Conservation (phyloP, 2,888 invertebrate genomes). For the Dryomyza anilis region DNA sequence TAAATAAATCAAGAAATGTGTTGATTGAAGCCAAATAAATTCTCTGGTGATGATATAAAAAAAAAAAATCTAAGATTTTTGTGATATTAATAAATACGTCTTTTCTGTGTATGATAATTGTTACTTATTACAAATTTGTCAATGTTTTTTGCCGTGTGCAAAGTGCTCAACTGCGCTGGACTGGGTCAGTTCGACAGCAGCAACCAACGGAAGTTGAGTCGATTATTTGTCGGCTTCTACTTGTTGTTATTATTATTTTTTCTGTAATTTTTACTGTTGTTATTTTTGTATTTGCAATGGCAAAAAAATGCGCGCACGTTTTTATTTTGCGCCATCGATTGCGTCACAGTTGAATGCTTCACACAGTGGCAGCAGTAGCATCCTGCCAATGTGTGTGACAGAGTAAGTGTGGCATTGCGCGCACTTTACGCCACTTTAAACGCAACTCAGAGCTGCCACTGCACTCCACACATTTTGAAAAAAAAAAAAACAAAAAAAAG, state of each 20-base stretch:
- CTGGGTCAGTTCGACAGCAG: too few relatives aligned
- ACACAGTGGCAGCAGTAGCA: not conserved
- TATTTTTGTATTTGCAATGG: not conserved
- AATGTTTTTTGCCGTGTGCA: too few relatives aligned
- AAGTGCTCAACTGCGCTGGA: too few relatives aligned
- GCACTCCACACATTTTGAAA: conserved; percentile 10
- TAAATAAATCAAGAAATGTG: too few relatives aligned
- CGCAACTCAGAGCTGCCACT: conserved; percentile 10
- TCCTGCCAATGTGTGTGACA: not conserved
- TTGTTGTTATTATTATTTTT: conserved; percentile 39
- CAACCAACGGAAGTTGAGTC: conserved; percentile 53
- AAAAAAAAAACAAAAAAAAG: conserved; percentile 24
- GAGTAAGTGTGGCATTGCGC: not conserved
- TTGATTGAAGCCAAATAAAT: too few relatives aligned
- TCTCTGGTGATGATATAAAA: not conserved
- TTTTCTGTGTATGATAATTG: too few relatives aligned
- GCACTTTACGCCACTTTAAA: conserved; percentile 46
- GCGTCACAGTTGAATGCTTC: conserved; percentile 9
- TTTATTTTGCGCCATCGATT: not conserved
- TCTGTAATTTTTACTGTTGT: conserved; percentile 45
- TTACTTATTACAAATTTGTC: too few relatives aligned
- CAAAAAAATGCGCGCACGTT: not conserved
- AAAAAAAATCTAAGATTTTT: too few relatives aligned
- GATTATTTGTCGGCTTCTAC: conserved; percentile 51
- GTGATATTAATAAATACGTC: too few relatives aligned